These are phyloP conservation scores for Acrocephalus kingi DNA, from an alignment of 2,113 vertebrate genomes.

Conservation along the genomic window DNA sequence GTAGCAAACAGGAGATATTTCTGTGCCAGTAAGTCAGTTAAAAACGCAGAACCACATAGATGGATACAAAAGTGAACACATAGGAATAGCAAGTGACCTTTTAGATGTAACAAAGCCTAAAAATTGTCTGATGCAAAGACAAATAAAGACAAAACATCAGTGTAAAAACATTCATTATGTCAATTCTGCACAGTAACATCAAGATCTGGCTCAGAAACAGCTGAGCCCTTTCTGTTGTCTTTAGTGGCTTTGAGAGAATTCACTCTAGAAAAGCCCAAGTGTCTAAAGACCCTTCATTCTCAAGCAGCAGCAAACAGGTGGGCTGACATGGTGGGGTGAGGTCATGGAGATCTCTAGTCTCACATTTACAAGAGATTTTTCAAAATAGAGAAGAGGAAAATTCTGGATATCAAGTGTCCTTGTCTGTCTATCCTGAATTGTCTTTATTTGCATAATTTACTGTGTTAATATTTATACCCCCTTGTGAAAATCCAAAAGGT, in stretches of 20 bases:
- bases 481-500: neutral
- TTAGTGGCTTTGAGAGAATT: neutral
- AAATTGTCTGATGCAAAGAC: neutral
- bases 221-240: neutral
- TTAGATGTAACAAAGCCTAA: neutral
- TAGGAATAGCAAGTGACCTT: neutral
- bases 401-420: neutral
- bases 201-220: neutral
- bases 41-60: neutral
- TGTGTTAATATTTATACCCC: neutral
- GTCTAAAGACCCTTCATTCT: neutral
- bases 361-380: neutral
- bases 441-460: neutral
- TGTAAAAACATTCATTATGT: neutral
- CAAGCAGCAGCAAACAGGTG: neutral
- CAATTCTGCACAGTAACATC: neutral
- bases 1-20: neutral
- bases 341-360: neutral
- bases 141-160: neutral
- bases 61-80: accelerated
- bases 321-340: neutral
- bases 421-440: neutral
- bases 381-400: neutral
- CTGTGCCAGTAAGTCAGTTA: neutral
- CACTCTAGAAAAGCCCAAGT: neutral